Evolutionary conservation across 2,797 vertebrate species (phyloP).

Genomic region (Lerista edwardsae): DNA sequence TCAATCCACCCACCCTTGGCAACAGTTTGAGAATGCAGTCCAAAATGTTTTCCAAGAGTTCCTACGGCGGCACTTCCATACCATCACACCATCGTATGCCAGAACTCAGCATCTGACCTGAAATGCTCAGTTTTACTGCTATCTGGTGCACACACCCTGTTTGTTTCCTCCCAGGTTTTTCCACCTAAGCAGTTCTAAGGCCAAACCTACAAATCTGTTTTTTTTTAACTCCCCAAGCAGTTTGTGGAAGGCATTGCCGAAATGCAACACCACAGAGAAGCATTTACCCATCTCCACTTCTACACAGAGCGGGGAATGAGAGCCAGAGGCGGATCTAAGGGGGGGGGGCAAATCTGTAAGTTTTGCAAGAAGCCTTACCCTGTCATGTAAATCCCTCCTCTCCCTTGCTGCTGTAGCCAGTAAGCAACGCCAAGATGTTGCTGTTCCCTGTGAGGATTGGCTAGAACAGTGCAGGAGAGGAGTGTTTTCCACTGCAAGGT

Average conservation of each 20-base stretch:
- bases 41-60: not conserved
- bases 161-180: not conserved
- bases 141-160: not conserved
- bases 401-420: too few relatives aligned
- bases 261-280: not conserved
- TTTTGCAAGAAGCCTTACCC: too few relatives aligned
- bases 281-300: not conserved
- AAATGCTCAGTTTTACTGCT: not conserved
- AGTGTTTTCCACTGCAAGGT: too few relatives aligned
- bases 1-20: not conserved
- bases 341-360: too few relatives aligned
- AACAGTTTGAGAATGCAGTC: not conserved
- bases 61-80: not conserved
- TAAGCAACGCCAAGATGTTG: too few relatives aligned
- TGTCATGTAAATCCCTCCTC: too few relatives aligned
- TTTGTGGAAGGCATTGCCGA: not conserved
- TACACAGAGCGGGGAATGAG: not conserved
- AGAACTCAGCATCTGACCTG: not conserved
- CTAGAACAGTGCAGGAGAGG: too few relatives aligned
- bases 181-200: not conserved
- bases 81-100: not conserved
- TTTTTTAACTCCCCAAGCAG: not conserved
- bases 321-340: too few relatives aligned
- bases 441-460: too few relatives aligned
- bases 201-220: not conserved